Conservation (phyloP, 2,113 vertebrate genomes). For the Dinomys branickii region DNA sequence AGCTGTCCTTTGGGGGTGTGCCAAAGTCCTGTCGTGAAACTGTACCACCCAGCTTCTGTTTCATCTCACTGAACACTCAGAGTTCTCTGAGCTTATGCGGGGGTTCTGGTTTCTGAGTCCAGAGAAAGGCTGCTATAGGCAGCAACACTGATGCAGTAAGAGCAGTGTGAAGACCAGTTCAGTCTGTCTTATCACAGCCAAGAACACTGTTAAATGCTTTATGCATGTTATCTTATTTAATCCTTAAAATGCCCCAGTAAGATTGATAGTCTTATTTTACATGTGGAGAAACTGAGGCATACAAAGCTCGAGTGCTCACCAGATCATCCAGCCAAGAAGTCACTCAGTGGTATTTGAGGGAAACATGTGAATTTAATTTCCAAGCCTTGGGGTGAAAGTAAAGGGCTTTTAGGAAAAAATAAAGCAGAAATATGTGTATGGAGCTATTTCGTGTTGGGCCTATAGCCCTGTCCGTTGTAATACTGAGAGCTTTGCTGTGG, state of each 20-base stretch:
- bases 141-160: background rate
- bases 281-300: background rate
- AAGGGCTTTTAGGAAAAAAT: background rate
- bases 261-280: background rate
- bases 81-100: rapidly evolving
- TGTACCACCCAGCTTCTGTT: background rate
- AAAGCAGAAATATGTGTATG: background rate
- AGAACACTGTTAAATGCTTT: background rate
- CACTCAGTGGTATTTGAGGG: background rate
- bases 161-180: background rate
- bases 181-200: background rate
- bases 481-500: background rate
- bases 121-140: background rate
- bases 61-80: background rate
- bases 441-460: background rate
- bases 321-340: background rate
- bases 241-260: background rate
- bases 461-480: background rate
- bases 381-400: constrained; percentile 15
- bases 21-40: background rate
- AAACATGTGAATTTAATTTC: background rate
- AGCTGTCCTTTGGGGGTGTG: background rate
- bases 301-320: background rate
- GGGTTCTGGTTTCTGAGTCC: background rate
- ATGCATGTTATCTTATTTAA: background rate